phyloP scores from a whole-genome alignment of 2,797 vertebrate species.

The Spheniscus humboldti region DNA sequence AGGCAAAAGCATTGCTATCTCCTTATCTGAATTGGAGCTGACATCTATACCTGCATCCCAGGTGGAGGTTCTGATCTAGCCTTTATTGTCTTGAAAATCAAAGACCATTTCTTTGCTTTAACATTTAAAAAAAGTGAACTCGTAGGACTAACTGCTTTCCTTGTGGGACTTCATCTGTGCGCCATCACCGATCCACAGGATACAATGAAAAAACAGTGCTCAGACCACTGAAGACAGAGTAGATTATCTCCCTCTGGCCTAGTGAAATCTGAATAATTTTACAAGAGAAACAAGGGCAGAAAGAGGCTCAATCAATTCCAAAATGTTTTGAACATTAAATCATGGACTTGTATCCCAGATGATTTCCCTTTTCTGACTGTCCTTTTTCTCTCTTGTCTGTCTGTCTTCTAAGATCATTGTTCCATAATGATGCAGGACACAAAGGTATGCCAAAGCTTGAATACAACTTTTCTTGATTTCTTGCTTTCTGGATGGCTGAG shows the following conservation, averaged over 20 bases:
- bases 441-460: neutral
- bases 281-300: neutral
- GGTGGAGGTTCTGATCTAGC: neutral
- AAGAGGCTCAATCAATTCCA: neutral
- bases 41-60: neutral
- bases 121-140: neutral
- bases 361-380: neutral
- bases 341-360: neutral
- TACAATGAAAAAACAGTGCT: neutral
- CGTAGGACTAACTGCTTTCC: neutral
- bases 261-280: neutral
- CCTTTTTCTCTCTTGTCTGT: neutral
- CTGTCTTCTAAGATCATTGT: neutral
- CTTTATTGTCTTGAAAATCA: neutral
- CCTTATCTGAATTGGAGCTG: neutral
- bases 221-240: neutral
- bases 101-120: neutral
- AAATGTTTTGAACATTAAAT: neutral
- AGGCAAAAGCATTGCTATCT: neutral
- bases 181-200: neutral
- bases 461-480: neutral
- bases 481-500: neutral
- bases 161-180: neutral
- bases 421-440: neutral
- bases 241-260: neutral